phyloP scores from a whole-genome alignment of 2,113 vertebrate species.

The Tachysurus fulvidraco region DNA sequence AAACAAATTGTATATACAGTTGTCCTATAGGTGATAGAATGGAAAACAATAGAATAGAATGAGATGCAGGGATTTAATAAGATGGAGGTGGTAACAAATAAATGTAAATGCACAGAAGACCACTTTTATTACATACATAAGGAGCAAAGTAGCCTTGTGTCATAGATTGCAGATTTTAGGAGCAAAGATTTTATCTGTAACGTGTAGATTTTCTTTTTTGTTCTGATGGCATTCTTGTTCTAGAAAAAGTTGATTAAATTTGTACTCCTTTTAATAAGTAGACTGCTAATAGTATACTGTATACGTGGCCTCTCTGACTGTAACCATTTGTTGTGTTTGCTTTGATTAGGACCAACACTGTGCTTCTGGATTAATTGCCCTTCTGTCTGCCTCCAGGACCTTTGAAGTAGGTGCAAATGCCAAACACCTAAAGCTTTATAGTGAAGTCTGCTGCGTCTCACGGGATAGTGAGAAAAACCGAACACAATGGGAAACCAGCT shows the following conservation, averaged over 20 bases:
- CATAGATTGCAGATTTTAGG: neutral
- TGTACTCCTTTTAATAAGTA: neutral
- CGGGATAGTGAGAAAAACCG: constrained; percentile 60
- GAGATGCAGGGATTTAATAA: too few relatives aligned
- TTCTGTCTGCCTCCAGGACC: constrained; percentile 54
- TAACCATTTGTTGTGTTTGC: constrained; percentile 59
- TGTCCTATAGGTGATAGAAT: too few relatives aligned
- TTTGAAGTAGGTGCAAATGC: constrained; percentile 65
- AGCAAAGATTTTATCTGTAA: neutral
- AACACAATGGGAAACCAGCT: constrained; percentile 85
- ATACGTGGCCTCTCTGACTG: constrained; percentile 29
- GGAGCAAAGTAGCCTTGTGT: neutral
- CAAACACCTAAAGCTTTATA: constrained; percentile 53
- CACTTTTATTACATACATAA: neutral
- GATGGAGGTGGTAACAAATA: too few relatives aligned
- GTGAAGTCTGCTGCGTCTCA: constrained; percentile 59
- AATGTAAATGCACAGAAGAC: constrained; percentile 6
- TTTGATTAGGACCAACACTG: constrained; percentile 63
- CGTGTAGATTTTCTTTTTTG: neutral
- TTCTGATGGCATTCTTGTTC: neutral
- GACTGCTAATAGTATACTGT: constrained; percentile 9
- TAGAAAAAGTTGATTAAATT: neutral
- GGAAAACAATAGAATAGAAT: too few relatives aligned
- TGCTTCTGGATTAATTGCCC: constrained; percentile 45
- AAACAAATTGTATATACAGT: too few relatives aligned